Evolutionary conservation across 2,113 vertebrate species (phyloP).

Genomic region (Pteropus alecto): DNA sequence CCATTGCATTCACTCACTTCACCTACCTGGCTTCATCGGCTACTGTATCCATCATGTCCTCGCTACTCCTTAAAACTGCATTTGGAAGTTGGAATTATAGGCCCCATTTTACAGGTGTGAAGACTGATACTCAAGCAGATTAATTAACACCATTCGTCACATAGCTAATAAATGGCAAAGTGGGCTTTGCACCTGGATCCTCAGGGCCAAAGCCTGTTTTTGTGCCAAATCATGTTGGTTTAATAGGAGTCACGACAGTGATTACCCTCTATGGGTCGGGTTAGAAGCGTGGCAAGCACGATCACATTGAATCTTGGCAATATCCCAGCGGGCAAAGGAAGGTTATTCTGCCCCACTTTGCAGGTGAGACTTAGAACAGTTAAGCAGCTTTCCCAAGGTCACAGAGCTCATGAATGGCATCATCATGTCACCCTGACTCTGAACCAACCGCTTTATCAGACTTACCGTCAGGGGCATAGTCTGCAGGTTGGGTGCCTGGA

Average conservation of each 20-base stretch:
- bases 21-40: background rate
- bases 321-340: background rate
- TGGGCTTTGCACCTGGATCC: background rate
- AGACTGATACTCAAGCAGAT: background rate
- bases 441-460: background rate
- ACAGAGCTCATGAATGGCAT: background rate
- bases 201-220: background rate
- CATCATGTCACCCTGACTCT: background rate
- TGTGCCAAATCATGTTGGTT: background rate
- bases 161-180: background rate
- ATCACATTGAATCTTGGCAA: background rate
- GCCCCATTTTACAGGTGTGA: background rate
- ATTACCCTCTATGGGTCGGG: background rate
- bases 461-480: background rate
- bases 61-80: background rate
- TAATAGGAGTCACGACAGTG: background rate
- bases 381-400: background rate
- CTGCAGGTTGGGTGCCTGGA: fast-evolving
- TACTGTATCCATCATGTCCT: fast-evolving
- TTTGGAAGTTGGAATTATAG: background rate
- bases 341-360: background rate
- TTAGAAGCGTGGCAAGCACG: background rate
- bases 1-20: background rate
- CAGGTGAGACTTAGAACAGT: background rate
- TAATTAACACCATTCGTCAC: background rate